Base-by-base conservation (phyloP, 2,888 invertebrate species). In the Zonitis immaculata region DNA sequence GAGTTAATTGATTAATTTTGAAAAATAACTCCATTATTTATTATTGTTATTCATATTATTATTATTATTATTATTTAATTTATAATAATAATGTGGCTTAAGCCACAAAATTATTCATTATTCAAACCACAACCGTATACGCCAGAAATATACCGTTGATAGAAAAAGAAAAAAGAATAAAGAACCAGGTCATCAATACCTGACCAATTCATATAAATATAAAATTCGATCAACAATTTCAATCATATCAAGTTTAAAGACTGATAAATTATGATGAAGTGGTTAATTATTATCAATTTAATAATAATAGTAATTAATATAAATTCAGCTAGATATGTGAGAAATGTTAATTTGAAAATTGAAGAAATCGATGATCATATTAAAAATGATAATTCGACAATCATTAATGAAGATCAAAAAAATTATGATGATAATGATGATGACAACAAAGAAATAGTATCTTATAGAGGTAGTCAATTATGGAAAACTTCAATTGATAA, bases 401-500 rank as follows among this genome's bases (percentile, higher is more conserved):
- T 11, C 18, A 20, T 9, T 6, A 39, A 11, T 9, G 2, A 18
- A 9, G 16, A n/a, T n/a, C n/a, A n/a, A n/a, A n/a, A n/a, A n/a
- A n/a, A n/a, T n/a, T n/a, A n/a, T n/a, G n/a, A 16, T 11, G n/a
- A 39, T n/a, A 5, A 39, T 20, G 39, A 20, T 20, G 11, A 20
- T 6, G 39, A 11, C 5, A 7, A 14, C 4, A 3, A 8, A 12
- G 54, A 43, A 22, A 67, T 60, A 57, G 79, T 87, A 42, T 82
- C 83, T 44, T 91, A 91, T 71, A 80, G 83, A 43, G 91, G 90
- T 2, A 84, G 86, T 14, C 90, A 91, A 76, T 74, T 91, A 12
- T 88, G 89, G 87, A 82, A 88, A 68, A 84, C 89, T 42, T 73
- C 73, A 6, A 77, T 80, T n/a, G 77, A 78, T 44, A 77, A 76